Evolutionary conservation across 1,140 invertebrate species (phyloP), one percentile per base, ranked within the genome.

Genomic region (Ctenoplectra terminalis): DNA sequence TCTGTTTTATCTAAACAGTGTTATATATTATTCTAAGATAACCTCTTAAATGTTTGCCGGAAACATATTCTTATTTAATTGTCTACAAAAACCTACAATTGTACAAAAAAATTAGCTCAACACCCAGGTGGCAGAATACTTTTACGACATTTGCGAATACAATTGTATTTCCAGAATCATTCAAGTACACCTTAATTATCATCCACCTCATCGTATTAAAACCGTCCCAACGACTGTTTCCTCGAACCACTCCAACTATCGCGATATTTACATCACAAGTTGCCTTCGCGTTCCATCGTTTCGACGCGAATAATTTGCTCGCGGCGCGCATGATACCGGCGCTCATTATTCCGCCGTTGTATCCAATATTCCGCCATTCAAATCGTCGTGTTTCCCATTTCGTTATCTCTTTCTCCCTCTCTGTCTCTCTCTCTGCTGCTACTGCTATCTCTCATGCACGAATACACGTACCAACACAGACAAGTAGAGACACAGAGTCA

Each of bases 271-370:
- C 77, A 46, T 43, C 46, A 69, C 58, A 3, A 61, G 46, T 71
- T 71, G 50, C 26, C 50, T 61, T 23, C 34, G 20, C 48, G 75
- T 48, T 34, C 26, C 75, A 7, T 2, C 26, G 52, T 48, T 52
- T 58, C 50, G 37, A 71, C 34, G 20, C 40, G 54, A 72, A 20
- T 80, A 81, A 81, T 81, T 60, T 70, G 64, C 58, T 60, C 56
- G n/a, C 31, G 58, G 37, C 58, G 43, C 37, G 48, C 40, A 50
- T 52, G 8, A 73, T 50, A 54, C 34, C 48, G 43, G 13, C 37
- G 50, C 64, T 77, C 84, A 67, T 56, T 67, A 85, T 81, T 81
- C 77, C 76, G 26, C 34, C 66, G 54, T 85, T 64, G 29, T 81
- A 71, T 66, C 73, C 83, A 56, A 64, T 64, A 81, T 81, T 71